Percentiles rank a stretch among this genome's conserved stretches.
phyloP scores from a whole-genome alignment of 2,888 invertebrate genomes.

The Lasioglossum vierecki region DNA sequence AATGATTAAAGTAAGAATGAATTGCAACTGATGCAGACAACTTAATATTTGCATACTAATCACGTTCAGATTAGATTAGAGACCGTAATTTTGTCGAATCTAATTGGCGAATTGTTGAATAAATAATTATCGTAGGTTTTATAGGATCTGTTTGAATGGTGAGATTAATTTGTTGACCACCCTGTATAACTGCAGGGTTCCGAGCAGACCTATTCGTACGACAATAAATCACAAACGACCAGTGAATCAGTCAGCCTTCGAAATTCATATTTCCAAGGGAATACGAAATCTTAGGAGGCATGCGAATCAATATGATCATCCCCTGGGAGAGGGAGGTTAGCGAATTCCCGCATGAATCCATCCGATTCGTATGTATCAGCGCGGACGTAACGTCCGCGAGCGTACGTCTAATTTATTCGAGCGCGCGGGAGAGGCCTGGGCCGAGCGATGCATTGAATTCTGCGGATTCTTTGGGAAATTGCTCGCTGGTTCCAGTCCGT shows the following conservation, averaged over 20 bases:
- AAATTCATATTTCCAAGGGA: conserved; percentile 16
- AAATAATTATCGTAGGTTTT: background rate
- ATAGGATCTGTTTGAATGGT: background rate
- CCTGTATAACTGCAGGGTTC: background rate
- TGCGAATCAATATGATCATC: conserved; percentile 31
- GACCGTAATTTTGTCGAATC: too few species aligned
- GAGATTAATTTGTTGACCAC: background rate
- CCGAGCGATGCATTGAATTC: conserved; percentile 78
- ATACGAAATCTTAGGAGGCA: background rate
- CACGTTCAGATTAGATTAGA: background rate
- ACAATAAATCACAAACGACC: background rate
- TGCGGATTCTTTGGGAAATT: conserved; percentile 78
- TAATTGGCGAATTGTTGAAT: too few species aligned
- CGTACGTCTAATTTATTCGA: conserved; percentile 76
- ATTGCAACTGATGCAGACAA: background rate
- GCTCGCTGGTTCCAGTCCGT: conserved; percentile 55
- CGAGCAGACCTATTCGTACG: background rate
- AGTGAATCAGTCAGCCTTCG: background rate
- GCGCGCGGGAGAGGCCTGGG: conserved; percentile 60
- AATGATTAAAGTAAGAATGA: background rate
- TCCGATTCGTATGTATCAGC: conserved; percentile 40
- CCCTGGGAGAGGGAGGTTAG: background rate
- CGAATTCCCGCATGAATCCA: conserved; percentile 45
- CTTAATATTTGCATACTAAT: background rate
- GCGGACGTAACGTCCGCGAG: conserved; percentile 33